These are phyloP conservation scores for Seira musarum DNA, from an alignment of 2,888 invertebrate species.

Conservation along the genomic window DNA sequence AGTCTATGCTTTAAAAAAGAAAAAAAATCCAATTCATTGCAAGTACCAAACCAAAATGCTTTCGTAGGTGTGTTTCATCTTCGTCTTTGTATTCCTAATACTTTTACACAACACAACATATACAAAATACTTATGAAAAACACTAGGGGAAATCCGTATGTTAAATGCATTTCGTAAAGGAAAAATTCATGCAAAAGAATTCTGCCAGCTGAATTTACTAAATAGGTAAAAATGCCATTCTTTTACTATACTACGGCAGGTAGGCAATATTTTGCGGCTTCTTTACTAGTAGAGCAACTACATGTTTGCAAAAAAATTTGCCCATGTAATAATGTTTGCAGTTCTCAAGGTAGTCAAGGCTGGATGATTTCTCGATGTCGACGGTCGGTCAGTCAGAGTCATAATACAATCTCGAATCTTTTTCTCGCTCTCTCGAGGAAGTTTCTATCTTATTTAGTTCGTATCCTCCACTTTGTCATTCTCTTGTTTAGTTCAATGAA, in stretches of 20 bases:
- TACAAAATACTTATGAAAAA: not conserved
- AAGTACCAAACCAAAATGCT: not conserved
- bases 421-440: not conserved
- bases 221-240: too few relatives aligned
- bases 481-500: too few relatives aligned
- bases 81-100: not conserved
- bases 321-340: not conserved
- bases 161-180: too few relatives aligned
- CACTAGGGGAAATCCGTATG: constrained; percentile 34
- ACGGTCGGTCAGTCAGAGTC: constrained; percentile 19
- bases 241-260: too few relatives aligned
- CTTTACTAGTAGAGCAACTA: not conserved
- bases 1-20: not conserved
- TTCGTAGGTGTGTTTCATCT: constrained; percentile 26
- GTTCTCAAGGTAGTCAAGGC: constrained; percentile 56
- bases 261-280: too few relatives aligned
- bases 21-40: constrained; percentile 27
- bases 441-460: not conserved
- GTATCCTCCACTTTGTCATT: too few relatives aligned
- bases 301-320: not conserved
- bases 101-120: not conserved
- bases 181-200: too few relatives aligned
- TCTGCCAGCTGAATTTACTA: too few relatives aligned
- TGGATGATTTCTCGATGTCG: constrained; percentile 52
- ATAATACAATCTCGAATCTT: constrained; percentile 21